Evolutionary conservation across 2,797 vertebrate species (phyloP).

Genomic region (Pteronotus mesoamericanus): DNA sequence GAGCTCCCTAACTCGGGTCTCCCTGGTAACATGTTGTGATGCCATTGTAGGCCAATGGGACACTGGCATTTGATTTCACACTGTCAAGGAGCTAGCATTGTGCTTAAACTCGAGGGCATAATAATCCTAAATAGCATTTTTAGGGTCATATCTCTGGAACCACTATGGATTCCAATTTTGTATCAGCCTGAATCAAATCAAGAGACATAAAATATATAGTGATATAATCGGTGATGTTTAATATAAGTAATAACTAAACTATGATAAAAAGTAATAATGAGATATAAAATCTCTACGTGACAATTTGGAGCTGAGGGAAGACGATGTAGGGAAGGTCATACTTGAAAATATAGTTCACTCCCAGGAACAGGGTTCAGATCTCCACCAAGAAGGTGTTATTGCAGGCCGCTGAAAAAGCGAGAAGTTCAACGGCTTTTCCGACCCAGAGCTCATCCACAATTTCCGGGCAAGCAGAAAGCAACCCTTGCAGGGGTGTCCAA

Average conservation of each 20-base stretch:
- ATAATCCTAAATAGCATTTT: not conserved
- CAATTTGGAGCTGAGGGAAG: not conserved
- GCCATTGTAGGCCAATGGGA: not conserved
- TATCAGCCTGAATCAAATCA: not conserved
- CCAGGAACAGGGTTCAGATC: too few species aligned
- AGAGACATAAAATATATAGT: not conserved
- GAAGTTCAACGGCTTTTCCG: not conserved
- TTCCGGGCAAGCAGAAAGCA: not conserved
- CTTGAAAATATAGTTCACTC: not conserved
- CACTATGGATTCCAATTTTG: not conserved
- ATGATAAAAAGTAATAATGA: not conserved
- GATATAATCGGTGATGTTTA: not conserved
- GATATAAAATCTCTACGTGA: not conserved
- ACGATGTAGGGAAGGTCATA: rapidly evolving
- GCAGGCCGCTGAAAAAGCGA: not conserved
- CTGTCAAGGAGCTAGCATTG: not conserved
- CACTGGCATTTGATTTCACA: not conserved
- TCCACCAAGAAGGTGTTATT: not conserved
- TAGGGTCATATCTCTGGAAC: not conserved
- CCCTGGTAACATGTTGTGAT: not conserved
- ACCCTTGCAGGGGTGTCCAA: too few species aligned
- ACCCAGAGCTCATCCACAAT: not conserved
- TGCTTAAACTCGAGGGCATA: not conserved
- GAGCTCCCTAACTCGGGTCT: too few species aligned
- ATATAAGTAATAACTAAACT: not conserved